phyloP scores from a whole-genome alignment of 2,888 invertebrate species.

The Megamerina dolium region DNA sequence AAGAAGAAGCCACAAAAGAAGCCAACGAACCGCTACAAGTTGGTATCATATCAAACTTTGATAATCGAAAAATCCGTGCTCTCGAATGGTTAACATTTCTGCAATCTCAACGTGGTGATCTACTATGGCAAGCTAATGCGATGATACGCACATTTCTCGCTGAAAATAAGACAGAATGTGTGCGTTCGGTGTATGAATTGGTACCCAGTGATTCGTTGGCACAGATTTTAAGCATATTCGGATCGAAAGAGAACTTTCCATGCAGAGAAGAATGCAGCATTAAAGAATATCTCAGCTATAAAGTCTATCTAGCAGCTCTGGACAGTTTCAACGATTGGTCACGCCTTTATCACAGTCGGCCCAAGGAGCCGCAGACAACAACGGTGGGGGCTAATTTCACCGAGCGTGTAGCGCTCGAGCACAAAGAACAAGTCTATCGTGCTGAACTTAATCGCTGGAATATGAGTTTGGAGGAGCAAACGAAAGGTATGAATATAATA shows the following conservation, averaged over 20 bases:
- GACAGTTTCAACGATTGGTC: conserved; percentile 89
- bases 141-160: conserved; percentile 80
- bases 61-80: conserved; percentile 67
- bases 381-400: conserved; percentile 65
- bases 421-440: conserved; percentile 70
- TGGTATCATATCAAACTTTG: conserved; percentile 53
- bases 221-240: conserved; percentile 50
- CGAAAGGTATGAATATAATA: conserved; percentile 52
- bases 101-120: conserved; percentile 70
- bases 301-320: conserved; percentile 79
- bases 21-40: conserved; percentile 26
- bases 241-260: conserved; percentile 50
- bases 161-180: conserved; percentile 75
- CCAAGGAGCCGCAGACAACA: conserved; percentile 60
- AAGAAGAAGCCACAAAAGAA: conserved; percentile 31
- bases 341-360: conserved; percentile 72
- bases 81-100: conserved; percentile 85
- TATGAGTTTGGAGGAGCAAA: conserved; percentile 63
- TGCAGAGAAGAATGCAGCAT: conserved; percentile 53
- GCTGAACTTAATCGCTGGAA: conserved; percentile 74
- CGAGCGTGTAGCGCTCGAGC: conserved; percentile 83
- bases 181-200: conserved; percentile 68
- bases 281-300: conserved; percentile 81
- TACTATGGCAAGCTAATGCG: conserved; percentile 81
- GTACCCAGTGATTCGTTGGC: conserved; percentile 62